Base-by-base conservation (phyloP, 2,113 vertebrate species). In the Mastomys natalensis region DNA sequence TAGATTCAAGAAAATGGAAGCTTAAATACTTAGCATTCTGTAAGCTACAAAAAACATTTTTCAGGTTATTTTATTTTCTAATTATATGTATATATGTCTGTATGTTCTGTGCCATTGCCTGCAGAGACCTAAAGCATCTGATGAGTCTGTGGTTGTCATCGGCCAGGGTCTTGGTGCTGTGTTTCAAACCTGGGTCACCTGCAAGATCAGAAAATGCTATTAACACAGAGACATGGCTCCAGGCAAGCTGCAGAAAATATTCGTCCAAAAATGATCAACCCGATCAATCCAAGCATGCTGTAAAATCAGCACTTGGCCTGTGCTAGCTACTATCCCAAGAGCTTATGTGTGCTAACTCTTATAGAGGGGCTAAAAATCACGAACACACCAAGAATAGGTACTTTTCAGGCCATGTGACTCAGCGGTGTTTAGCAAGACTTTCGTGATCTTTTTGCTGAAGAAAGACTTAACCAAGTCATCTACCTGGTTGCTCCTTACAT, bases 1-100 rank as follows among this genome's bases (percentile, higher is more conserved):
- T 80, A 78, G 94, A 91, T 40, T 68, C 11, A 73, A 92, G 64
- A 81, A 86, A 90, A 24, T 34, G 53, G 58, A 96, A 93, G 21
- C 68, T 37, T 68, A 10, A 74, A 80, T 82, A 43, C 48, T 13
- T 40, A 89, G 70, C 16, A 58, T 94, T 90, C 34, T n/a, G 2
- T 90, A 60, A 97, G 55, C 48, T 51, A 66, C 0, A 58, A 26
- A 74, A 74, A 89, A 31, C 29, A 7, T 34, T 3, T 48, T 48
- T 21, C 45, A 48, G 43, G 5, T 17, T 85, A 45, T 34, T 86
- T 64, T 31, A 10, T 34, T 85, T 55, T 40, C 29, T 84, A 29
- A 82, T 48, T 80, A 9, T 60, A 21, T 48, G 26, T 45, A 9
- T 8, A 1, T 84, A 40, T 66, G 40, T 34, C 16, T 66, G 62